Evolutionary conservation across 2,888 invertebrate species (phyloP), one percentile per base, ranked within the genome.

Genomic region (Anorthoa munda): DNA sequence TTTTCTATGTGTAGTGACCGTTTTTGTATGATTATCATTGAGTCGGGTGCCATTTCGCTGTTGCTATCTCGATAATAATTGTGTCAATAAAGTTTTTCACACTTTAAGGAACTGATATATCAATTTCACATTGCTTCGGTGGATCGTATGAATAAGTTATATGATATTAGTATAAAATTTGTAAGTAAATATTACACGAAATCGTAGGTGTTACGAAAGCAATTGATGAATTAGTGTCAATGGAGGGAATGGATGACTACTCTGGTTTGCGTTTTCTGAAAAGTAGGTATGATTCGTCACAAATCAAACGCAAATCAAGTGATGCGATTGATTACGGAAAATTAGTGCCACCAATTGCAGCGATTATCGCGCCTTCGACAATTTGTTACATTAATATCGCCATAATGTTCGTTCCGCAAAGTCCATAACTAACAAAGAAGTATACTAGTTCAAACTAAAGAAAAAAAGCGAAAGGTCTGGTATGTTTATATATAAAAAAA

Each of bases 41-140:
- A 76, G 79, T 78, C 73, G 71, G 86, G 63, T 82, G 68, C 70
- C 88, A 90, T 92, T 92, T 92, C 87, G 88, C 88, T 89, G 87
- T 89, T 91, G 87, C 89, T 81, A 90, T 77, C 79, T 81, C 59
- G 71, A 63, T 75, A 71, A 18, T 39, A 21, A 71, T 48, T 23
- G 55, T 65, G 67, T 63, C 71, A 75, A 81, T 17, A 81, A 13
- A 2, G 15, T 55, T 71, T 71, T 71, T 71, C 50, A 63, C 71
- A 75, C 66, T 48, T 13, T 13, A 23, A 69, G 46, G 21, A 55
- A 56, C 51, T 67, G 39, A 21, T 60, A 55, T 65, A 53, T 60
- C 1, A 21, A 65, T 60, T 64, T 66, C n/a, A 69, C 23, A n/a
- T 45, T 48, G 26, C 26, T 67, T 48, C 2, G 48, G 26, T 51